Evolutionary conservation across 1,140 invertebrate genomes (phyloP), one percentile per base, ranked within the genome.

Genomic region (Oedothorax gibbosus): DNA sequence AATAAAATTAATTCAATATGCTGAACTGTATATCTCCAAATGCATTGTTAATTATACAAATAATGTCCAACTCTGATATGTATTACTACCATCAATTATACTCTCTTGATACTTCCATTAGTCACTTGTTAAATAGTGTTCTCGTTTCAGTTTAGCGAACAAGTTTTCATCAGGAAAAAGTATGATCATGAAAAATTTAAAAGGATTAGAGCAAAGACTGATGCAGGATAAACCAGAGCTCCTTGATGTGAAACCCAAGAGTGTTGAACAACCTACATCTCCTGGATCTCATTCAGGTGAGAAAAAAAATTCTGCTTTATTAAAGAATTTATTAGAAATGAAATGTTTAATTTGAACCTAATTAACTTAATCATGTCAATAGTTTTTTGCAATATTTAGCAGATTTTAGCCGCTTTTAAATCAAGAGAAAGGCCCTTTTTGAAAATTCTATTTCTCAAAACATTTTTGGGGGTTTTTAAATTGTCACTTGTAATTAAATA

Each of bases 111-210:
- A n/a, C n/a, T n/a, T n/a, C n/a, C n/a, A n/a, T n/a, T n/a, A n/a
- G n/a, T n/a, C n/a, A n/a, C n/a, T n/a, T n/a, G n/a, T n/a, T n/a
- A n/a, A n/a, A n/a, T n/a, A n/a, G n/a, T n/a, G n/a, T 57, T 82
- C 53, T 7, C 14, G 54, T 79, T 86, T 50, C 7, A 86, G 86
- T 66, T 35, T 86, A 49, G 79, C 86, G 4, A 84, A 68, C 21
- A 86, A 83, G 73, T 65, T 86, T 75, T 78, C 80, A 8, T 51
- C 80, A n/a, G 80, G 86, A 18, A 86, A 83, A 68, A 86, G 84
- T 64, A 62, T 81, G 3, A 54, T 86, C 11, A 75, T 86, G 71
- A 81, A 83, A 84, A 86, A 86, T 65, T 53, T 81, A 2, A 72
- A 64, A 10, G 86, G 78, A 9, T 66, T 86, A 57, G 86, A 86